A percentile compares a stretch with the other conserved stretches of the same genome.
These are phyloP conservation scores for Priocnemis perturbator DNA, from an alignment of 2,888 invertebrate species.

Conservation along the genomic window DNA sequence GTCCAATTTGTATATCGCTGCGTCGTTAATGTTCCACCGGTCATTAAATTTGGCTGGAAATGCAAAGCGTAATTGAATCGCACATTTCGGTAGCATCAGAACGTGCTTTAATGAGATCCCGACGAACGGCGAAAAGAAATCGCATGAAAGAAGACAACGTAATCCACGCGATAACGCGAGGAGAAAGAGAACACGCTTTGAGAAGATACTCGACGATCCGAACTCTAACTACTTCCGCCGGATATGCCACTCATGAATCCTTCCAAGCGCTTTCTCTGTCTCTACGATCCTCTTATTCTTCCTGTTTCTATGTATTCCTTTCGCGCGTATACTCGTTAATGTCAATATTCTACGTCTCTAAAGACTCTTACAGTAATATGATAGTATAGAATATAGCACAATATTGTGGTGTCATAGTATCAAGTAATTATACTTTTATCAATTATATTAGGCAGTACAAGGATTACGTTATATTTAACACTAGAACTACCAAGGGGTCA, in stretches of 20 bases:
- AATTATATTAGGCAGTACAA: too few relatives aligned
- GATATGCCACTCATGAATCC: conserved; percentile 58
- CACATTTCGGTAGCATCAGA: conserved; percentile 2
- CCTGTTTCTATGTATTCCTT: background rate
- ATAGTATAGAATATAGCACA: too few relatives aligned
- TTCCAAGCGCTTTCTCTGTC: conserved; percentile 16
- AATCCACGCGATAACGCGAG: conserved; percentile 29
- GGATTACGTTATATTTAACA: too few relatives aligned
- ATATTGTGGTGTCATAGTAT: too few relatives aligned
- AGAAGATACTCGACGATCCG: conserved; percentile 48
- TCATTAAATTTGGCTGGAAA: background rate
- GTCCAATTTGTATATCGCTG: background rate
- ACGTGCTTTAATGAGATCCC: conserved; percentile 14
- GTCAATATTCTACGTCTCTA: background rate
- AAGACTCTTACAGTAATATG: background rate
- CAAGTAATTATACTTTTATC: too few relatives aligned
- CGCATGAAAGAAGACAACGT: conserved; percentile 23
- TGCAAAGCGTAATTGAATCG: background rate
- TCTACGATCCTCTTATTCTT: background rate
- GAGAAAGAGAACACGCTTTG: conserved; percentile 31
- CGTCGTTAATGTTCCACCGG: background rate
- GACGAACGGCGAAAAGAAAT: background rate
- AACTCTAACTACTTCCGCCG: conserved; percentile 65
- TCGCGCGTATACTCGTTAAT: background rate
- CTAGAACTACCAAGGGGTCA: too few relatives aligned